Percentiles rank a stretch among this genome's conserved stretches.
phyloP scores from a whole-genome alignment of 2,888 invertebrate species.

The Drosophila setosimentum region DNA sequence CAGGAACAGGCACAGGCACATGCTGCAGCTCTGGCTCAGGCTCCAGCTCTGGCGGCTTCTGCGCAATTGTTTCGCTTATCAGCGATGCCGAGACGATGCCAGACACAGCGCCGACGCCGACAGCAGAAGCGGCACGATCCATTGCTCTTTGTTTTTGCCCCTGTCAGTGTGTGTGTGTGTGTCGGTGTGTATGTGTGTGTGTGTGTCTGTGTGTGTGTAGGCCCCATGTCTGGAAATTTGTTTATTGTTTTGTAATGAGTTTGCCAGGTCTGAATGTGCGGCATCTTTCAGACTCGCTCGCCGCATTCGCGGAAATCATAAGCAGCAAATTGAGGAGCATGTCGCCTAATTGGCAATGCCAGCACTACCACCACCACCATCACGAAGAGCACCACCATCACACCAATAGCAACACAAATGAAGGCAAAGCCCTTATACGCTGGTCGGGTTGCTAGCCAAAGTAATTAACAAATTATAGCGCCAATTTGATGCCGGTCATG shows the following conservation, averaged over 20 bases:
- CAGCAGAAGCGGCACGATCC: conserved; percentile 67
- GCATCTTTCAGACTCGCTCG: conserved; percentile 61
- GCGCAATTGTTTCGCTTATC: conserved; percentile 80
- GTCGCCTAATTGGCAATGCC: conserved; percentile 73
- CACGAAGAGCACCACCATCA: not conserved
- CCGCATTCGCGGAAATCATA: conserved; percentile 75
- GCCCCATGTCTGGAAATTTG: conserved; percentile 80
- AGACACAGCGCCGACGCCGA: conserved; percentile 72
- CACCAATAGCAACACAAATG: conserved; percentile 3
- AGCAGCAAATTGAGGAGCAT: conserved; percentile 73
- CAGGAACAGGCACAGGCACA: conserved; percentile 11
- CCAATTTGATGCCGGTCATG: conserved; percentile 53
- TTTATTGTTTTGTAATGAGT: conserved; percentile 83
- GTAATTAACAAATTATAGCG: conserved; percentile 64
- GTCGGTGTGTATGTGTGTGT: conserved; percentile 21
- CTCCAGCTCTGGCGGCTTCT: conserved; percentile 50
- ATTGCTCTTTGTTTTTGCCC: conserved; percentile 64
- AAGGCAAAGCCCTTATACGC: conserved; percentile 10
- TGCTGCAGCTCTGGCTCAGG: conserved; percentile 17
- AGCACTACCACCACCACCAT: conserved; percentile 3
- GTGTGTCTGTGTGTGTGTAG: conserved; percentile 9
- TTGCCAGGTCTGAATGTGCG: conserved; percentile 52
- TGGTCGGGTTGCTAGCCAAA: conserved; percentile 18
- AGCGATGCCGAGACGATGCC: conserved; percentile 75
- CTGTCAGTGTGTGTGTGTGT: not conserved